These are phyloP conservation scores for Phragmatobia fuliginosa DNA, from an alignment of 2,888 invertebrate species.

Conservation along the genomic window DNA sequence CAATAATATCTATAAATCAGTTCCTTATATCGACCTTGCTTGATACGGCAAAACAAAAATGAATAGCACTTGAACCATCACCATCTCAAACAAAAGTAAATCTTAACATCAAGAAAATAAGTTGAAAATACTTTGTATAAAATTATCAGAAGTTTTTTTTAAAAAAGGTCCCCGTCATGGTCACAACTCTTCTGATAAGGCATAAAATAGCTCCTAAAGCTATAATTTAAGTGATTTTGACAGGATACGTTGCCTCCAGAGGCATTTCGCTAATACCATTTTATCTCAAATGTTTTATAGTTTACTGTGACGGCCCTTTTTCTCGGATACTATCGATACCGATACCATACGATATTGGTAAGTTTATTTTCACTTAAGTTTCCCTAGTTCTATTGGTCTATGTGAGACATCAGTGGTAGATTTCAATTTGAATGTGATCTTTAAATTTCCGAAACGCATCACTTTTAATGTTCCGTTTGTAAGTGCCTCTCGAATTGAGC, in stretches of 20 bases:
- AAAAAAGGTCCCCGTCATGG: slow-evolving; percentile 53
- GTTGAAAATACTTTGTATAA: slow-evolving; percentile 22
- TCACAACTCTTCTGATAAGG: slow-evolving; percentile 64
- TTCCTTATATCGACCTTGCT: slow-evolving; percentile 54
- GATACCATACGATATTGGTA: slow-evolving; percentile 29
- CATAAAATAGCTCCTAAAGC: slow-evolving; percentile 68
- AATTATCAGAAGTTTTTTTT: slow-evolving; percentile 20
- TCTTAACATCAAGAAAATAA: background rate
- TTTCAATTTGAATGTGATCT: background rate
- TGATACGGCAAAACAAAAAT: slow-evolving; percentile 36
- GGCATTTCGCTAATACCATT: slow-evolving; percentile 58
- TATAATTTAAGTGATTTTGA: slow-evolving; percentile 74
- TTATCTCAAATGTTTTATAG: slow-evolving; percentile 56
- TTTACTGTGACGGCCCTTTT: slow-evolving; percentile 37
- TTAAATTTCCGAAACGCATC: background rate
- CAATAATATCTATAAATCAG: slow-evolving; percentile 70
- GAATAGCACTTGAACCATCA: slow-evolving; percentile 41
- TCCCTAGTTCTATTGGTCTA: background rate
- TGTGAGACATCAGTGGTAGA: background rate
- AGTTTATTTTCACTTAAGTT: slow-evolving; percentile 14
- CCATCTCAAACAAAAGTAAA: slow-evolving; percentile 18
- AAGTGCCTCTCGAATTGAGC: too few species aligned
- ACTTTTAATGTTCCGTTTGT: too few species aligned
- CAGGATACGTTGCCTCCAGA: slow-evolving; percentile 60
- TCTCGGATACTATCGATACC: slow-evolving; percentile 28